These are phyloP conservation scores for Dicyrtoma fusca DNA, from an alignment of 2,888 invertebrate genomes.

Conservation along the genomic window DNA sequence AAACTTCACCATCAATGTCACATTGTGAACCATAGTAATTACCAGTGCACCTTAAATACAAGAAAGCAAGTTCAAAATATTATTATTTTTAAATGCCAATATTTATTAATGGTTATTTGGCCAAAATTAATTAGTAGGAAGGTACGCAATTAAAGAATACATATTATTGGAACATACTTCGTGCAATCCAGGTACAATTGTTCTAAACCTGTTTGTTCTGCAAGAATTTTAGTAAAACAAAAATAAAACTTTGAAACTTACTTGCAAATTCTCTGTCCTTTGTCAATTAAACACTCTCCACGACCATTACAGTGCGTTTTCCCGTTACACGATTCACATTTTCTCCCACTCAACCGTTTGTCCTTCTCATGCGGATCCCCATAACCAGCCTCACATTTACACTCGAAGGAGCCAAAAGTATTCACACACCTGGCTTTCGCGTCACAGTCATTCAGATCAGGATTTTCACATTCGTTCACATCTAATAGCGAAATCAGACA, in stretches of 20 bases:
- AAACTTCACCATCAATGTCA: slow-evolving; percentile 88
- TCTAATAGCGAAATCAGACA: slow-evolving; percentile 63
- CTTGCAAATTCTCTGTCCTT: slow-evolving; percentile 77
- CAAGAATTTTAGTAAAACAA: slow-evolving; percentile 3
- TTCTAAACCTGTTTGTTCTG: too few relatives aligned
- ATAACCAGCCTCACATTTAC: slow-evolving; percentile 74
- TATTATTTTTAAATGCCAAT: too few relatives aligned
- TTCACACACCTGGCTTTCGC: slow-evolving; percentile 76
- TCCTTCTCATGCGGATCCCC: slow-evolving; percentile 75
- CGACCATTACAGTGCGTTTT: slow-evolving; percentile 79
- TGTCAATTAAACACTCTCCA: slow-evolving; percentile 78
- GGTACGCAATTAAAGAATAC: too few relatives aligned
- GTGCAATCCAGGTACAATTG: too few relatives aligned
- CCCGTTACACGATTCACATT: slow-evolving; percentile 75
- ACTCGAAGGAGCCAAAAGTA: slow-evolving; percentile 80
- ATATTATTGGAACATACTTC: too few relatives aligned
- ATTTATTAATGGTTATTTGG: too few relatives aligned
- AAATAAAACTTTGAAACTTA: slow-evolving; percentile 63
- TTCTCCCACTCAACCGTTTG: slow-evolving; percentile 70
- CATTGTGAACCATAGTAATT: slow-evolving; percentile 87
- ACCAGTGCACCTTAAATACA: slow-evolving; percentile 82
- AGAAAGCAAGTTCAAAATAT: too few relatives aligned
- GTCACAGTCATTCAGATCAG: slow-evolving; percentile 84
- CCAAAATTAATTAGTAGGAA: too few relatives aligned
- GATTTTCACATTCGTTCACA: slow-evolving; percentile 81